Conservation (phyloP, 2,797 vertebrate genomes). For the Brachyalestes nurse region DNA sequence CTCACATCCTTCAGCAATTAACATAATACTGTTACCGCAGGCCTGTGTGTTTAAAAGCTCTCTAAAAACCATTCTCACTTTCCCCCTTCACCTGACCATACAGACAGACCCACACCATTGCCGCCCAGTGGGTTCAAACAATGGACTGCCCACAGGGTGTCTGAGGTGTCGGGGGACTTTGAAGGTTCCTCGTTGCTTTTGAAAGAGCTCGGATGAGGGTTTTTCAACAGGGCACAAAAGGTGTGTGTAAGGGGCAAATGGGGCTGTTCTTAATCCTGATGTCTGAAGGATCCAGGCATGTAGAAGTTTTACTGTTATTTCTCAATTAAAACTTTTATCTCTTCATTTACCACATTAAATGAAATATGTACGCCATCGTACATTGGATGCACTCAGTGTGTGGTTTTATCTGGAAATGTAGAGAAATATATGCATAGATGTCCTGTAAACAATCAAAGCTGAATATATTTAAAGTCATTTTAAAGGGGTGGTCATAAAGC, state of each 20-base stretch:
- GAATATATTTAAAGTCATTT: too few species aligned
- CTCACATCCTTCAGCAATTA: constrained; percentile 45
- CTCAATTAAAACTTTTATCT: too few species aligned
- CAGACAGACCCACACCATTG: background rate
- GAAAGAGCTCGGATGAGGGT: constrained; percentile 18
- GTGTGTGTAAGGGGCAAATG: background rate
- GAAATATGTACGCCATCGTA: too few species aligned
- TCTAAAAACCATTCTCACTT: constrained; percentile 39
- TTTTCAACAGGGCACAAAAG: constrained; percentile 31
- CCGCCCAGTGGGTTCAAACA: constrained; percentile 21
- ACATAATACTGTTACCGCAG: constrained; percentile 48
- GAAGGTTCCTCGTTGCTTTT: constrained; percentile 25
- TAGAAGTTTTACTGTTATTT: too few species aligned
- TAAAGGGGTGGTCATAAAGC: too few species aligned
- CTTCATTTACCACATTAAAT: too few species aligned
- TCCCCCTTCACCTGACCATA: constrained; percentile 1
- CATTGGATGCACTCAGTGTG: too few species aligned
- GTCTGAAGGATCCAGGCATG: too few species aligned
- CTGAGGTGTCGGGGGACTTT: constrained; percentile 30
- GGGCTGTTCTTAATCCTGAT: constrained; percentile 6
- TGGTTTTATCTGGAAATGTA: too few species aligned
- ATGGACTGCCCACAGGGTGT: constrained; percentile 20
- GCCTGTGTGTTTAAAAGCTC: constrained; percentile 17
- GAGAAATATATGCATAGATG: too few species aligned
- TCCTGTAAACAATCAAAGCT: too few species aligned